Conservation (phyloP, 2,113 vertebrate genomes). For the Fregata magnificens region DNA sequence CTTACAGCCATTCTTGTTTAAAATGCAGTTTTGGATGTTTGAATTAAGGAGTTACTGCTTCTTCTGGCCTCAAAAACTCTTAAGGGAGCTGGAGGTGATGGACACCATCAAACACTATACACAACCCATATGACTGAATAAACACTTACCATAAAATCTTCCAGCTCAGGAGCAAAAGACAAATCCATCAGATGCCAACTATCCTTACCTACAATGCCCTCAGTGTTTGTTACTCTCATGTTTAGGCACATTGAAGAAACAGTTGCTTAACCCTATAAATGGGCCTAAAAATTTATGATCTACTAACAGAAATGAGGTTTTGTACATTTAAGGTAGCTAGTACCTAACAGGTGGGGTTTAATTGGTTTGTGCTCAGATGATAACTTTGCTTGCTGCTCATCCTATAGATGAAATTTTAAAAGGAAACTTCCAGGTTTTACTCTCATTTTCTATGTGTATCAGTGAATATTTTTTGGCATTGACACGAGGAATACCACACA, state of each 20-base stretch:
- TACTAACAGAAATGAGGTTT: background rate
- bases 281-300: background rate
- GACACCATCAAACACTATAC: background rate
- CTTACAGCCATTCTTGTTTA: background rate
- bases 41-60: background rate
- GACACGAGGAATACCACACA: background rate
- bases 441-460: background rate
- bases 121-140: background rate
- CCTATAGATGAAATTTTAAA: background rate
- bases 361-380: background rate
- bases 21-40: background rate
- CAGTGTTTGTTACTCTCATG: background rate
- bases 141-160: background rate
- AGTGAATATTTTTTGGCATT: background rate
- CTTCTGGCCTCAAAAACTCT: background rate
- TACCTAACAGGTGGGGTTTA: background rate
- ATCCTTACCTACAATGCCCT: background rate
- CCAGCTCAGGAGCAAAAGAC: background rate
- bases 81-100: background rate
- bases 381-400: background rate
- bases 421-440: background rate
- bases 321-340: background rate
- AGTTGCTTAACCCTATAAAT: background rate
- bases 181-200: background rate
- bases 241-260: background rate